These are phyloP conservation scores for Pseudomyrmex cubaensis DNA, from an alignment of 1,140 invertebrate genomes.

Conservation along the genomic window DNA sequence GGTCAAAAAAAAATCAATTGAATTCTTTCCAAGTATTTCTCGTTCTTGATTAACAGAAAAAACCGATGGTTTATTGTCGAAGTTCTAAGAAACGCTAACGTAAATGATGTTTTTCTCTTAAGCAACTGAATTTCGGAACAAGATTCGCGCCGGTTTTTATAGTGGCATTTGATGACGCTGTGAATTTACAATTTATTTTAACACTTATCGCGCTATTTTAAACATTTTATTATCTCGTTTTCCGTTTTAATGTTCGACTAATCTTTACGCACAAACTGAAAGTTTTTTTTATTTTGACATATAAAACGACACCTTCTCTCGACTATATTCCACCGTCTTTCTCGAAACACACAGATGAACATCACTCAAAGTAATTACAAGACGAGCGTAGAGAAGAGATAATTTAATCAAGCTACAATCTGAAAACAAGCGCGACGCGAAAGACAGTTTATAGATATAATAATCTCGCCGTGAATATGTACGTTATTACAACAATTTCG, in stretches of 20 bases:
- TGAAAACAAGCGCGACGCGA: neutral
- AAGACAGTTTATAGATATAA: slow-evolving; percentile 13
- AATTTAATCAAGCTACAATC: slow-evolving; percentile 32
- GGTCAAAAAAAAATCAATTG: neutral
- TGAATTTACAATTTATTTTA: slow-evolving; percentile 35
- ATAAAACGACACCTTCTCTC: slow-evolving; percentile 11
- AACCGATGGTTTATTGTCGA: slow-evolving; percentile 7
- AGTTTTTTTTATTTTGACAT: neutral
- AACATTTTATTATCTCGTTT: slow-evolving; percentile 7
- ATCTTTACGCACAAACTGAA: neutral
- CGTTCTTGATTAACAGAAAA: neutral
- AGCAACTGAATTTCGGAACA: slow-evolving; percentile 4
- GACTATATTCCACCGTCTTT: neutral
- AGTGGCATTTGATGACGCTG: neutral
- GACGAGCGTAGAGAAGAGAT: neutral
- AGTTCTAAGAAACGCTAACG: neutral
- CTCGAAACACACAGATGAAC: neutral
- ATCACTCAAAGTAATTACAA: slow-evolving; percentile 23
- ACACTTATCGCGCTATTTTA: neutral
- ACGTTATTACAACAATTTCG: slow-evolving; percentile 38
- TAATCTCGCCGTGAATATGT: slow-evolving; percentile 13
- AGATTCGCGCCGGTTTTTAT: neutral
- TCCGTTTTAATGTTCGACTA: neutral
- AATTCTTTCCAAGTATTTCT: neutral
- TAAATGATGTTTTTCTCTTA: neutral